Percentiles rank a stretch among this genome's conserved stretches.
phyloP scores from a whole-genome alignment of 2,888 invertebrate species.

The Sisyra terminalis region DNA sequence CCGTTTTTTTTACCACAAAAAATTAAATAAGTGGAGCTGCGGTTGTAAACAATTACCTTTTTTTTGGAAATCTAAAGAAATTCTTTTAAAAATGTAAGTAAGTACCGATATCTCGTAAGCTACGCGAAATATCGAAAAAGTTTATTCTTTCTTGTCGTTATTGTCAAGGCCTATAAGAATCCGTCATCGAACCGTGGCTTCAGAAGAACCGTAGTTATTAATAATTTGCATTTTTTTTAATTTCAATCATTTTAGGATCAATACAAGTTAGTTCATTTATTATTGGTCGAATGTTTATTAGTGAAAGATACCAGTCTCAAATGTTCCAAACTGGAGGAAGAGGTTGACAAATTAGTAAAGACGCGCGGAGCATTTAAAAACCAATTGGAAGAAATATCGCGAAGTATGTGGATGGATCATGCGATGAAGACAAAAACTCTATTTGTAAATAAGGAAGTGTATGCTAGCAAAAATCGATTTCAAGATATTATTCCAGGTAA shows the following conservation, averaged over 20 bases:
- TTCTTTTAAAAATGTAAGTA: no score
- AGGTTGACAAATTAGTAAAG: conserved; percentile 17
- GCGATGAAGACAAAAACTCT: conserved; percentile 19
- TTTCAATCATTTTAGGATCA: conserved; percentile 20
- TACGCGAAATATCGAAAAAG: no score
- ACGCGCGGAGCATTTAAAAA: conserved; percentile 16
- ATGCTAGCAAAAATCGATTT: conserved; percentile 24
- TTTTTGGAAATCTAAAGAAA: no score
- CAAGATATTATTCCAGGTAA: conserved; percentile 24
- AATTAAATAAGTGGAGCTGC: no score
- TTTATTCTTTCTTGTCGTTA: no score
- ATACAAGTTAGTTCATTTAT: conserved; percentile 28
- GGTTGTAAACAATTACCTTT: no score
- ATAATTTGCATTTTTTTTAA: not conserved
- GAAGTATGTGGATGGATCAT: conserved; percentile 26
- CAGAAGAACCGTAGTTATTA: no score
- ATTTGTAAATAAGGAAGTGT: conserved; percentile 11
- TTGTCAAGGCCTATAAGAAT: no score
- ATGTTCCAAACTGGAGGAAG: conserved; percentile 20
- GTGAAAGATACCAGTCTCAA: conserved; percentile 22
- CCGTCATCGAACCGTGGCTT: no score
- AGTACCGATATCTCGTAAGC: no score
- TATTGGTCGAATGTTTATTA: conserved; percentile 26
- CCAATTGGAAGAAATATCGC: conserved; percentile 22
- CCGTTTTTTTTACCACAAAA: no score